These are phyloP conservation scores for Scrobipalpa atriplicella DNA, from an alignment of 2,888 invertebrate genomes.

Conservation along the genomic window DNA sequence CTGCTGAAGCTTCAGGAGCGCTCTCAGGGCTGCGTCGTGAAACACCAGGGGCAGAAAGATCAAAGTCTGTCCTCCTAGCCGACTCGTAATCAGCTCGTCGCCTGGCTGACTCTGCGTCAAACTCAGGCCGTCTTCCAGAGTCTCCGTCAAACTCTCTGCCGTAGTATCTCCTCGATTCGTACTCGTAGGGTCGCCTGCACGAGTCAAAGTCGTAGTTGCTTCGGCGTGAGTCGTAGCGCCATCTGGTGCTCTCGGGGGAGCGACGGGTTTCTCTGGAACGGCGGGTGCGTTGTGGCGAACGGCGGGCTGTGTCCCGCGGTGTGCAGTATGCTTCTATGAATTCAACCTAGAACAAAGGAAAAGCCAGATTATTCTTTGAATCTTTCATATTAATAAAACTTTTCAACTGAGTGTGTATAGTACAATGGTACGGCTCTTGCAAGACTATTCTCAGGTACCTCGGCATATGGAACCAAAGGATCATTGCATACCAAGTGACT, in stretches of 20 bases:
- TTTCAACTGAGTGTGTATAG: no score
- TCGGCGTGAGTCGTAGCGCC: slow-evolving; percentile 75
- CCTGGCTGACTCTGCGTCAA: slow-evolving; percentile 72
- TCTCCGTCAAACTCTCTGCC: slow-evolving; percentile 69
- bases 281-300: slow-evolving; percentile 73
- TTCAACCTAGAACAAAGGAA: slow-evolving; percentile 84
- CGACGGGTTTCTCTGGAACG: slow-evolving; percentile 72
- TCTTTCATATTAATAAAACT: not conserved
- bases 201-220: slow-evolving; percentile 74
- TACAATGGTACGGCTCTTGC: no score
- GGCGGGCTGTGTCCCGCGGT: slow-evolving; percentile 85
- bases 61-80: slow-evolving; percentile 75
- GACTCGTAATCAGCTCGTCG: slow-evolving; percentile 77
- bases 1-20: slow-evolving; percentile 73
- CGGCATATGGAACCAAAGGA: slow-evolving; percentile 38
- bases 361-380: slow-evolving; percentile 22
- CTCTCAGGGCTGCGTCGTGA: slow-evolving; percentile 74
- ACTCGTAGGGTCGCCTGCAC: slow-evolving; percentile 70
- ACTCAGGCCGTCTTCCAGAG: slow-evolving; percentile 68
- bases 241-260: slow-evolving; percentile 73
- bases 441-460: not conserved
- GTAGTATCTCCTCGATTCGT: slow-evolving; percentile 63
- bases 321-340: slow-evolving; percentile 89
- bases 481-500: slow-evolving; percentile 58
- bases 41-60: slow-evolving; percentile 71